phyloP scores from a whole-genome alignment of 2,888 invertebrate genomes.

The Yponomeuta sedellus region DNA sequence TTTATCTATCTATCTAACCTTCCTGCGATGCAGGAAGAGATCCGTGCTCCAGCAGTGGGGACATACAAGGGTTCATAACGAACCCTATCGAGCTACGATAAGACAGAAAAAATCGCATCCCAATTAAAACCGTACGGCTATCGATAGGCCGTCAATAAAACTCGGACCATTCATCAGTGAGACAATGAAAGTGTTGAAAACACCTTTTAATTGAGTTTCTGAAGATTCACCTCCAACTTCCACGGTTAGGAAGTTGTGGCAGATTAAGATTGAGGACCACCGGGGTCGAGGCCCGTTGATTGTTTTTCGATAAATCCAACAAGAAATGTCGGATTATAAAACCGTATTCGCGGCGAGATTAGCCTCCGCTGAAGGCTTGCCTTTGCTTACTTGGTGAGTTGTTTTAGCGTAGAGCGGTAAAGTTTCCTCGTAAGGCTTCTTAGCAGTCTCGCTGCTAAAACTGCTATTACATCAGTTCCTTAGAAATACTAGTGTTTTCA shows the following conservation, averaged over 20 bases:
- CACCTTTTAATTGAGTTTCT: slow-evolving; percentile 16
- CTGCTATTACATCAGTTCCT: too few species aligned
- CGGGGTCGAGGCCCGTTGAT: slow-evolving; percentile 13
- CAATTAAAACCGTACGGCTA: not conserved
- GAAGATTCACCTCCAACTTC: slow-evolving; percentile 12
- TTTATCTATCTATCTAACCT: too few species aligned
- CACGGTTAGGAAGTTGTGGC: slow-evolving; percentile 1
- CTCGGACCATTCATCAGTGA: slow-evolving; percentile 9
- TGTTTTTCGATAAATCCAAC: slow-evolving; percentile 22
- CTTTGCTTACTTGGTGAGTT: not conserved
- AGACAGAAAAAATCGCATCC: too few species aligned
- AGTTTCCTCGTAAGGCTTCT: too few species aligned
- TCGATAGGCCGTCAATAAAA: slow-evolving; percentile 1
- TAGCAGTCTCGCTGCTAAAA: too few species aligned
- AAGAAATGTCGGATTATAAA: slow-evolving; percentile 16
- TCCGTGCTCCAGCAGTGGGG: too few species aligned
- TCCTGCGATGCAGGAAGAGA: too few species aligned
- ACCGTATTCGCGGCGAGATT: slow-evolving; percentile 2
- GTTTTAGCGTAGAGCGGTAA: too few species aligned
- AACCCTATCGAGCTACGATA: too few species aligned
- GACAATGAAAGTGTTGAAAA: slow-evolving; percentile 14
- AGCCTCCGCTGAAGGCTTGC: not conserved
- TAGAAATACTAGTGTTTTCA: too few species aligned
- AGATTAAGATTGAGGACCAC: slow-evolving; percentile 17
- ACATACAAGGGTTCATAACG: too few species aligned